Conservation (phyloP, 1,140 invertebrate species). For the Drosophila elegans region DNA sequence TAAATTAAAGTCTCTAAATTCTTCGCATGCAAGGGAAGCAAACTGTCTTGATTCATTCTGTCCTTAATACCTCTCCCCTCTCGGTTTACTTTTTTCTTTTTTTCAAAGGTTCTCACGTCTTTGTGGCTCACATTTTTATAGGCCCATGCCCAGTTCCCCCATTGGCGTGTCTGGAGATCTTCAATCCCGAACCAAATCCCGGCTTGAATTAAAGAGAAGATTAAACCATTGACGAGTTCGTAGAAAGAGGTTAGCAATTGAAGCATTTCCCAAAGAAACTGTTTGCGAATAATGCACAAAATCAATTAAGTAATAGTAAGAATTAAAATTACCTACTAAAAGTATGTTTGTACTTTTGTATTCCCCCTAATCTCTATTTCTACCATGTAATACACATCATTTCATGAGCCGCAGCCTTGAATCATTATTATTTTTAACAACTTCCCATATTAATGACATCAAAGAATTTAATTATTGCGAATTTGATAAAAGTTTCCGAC, state of each 20-base stretch:
- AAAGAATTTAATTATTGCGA: neutral
- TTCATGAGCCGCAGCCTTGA: neutral
- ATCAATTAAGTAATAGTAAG: neutral
- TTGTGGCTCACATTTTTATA: conserved; percentile 50
- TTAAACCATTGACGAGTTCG: conserved; percentile 17
- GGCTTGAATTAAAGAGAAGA: conserved; percentile 13
- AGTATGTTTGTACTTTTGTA: no score
- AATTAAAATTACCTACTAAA: neutral
- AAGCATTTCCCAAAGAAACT: neutral
- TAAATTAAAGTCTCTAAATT: conserved; percentile 51
- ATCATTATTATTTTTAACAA: conserved; percentile 1
- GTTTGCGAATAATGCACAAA: neutral
- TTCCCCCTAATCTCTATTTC: no score
- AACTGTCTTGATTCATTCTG: neutral
- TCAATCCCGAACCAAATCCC: conserved; percentile 11
- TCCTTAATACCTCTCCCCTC: no score
- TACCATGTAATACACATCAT: neutral
- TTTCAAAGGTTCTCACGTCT: conserved; percentile 73
- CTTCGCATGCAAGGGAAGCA: conserved; percentile 34
- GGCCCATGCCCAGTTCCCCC: conserved; percentile 1
- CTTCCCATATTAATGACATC: neutral
- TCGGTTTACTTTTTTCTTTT: conserved; percentile 11
- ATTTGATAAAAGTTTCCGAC: no score
- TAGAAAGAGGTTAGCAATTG: neutral
- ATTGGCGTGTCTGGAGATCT: conserved; percentile 42